These are phyloP conservation scores for Crocidura indochinensis DNA, from an alignment of 2,797 vertebrate species.

Conservation along the genomic window DNA sequence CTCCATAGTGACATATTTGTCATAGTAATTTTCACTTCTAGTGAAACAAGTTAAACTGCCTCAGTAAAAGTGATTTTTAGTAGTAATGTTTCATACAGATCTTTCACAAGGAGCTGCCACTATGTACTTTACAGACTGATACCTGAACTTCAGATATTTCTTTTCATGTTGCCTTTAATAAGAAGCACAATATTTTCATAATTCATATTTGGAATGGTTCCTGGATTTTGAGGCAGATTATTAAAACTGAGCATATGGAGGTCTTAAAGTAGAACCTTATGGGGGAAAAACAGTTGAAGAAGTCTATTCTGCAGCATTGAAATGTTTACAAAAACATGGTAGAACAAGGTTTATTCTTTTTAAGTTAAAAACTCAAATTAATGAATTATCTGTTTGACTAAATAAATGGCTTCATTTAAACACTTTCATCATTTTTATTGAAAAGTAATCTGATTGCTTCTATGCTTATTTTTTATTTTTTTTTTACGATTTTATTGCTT, in stretches of 20 bases:
- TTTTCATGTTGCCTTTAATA: slow-evolving; percentile 86
- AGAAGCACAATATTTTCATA: slow-evolving; percentile 89
- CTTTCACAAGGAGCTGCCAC: slow-evolving; percentile 74
- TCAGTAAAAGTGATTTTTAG: slow-evolving; percentile 82
- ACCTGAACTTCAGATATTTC: slow-evolving; percentile 86
- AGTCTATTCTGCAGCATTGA: slow-evolving; percentile 85
- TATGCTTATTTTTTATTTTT: slow-evolving; percentile 46
- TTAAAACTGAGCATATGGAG: slow-evolving; percentile 91
- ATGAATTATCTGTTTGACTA: slow-evolving; percentile 54
- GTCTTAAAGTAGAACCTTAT: slow-evolving; percentile 91
- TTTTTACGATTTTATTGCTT: slow-evolving; percentile 47
- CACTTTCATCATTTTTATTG: slow-evolving; percentile 45
- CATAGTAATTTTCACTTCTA: slow-evolving; percentile 84
- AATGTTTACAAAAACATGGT: slow-evolving; percentile 81
- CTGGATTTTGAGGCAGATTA: slow-evolving; percentile 90
- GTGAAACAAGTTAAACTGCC: slow-evolving; percentile 79
- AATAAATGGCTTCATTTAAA: slow-evolving; percentile 54
- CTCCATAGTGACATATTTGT: slow-evolving; percentile 82
- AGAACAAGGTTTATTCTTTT: slow-evolving; percentile 73
- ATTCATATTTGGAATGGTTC: slow-evolving; percentile 89
- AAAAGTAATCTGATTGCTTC: slow-evolving; percentile 58
- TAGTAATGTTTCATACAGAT: slow-evolving; percentile 76
- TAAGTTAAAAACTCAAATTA: slow-evolving; percentile 70
- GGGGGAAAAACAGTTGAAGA: slow-evolving; percentile 85
- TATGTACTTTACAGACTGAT: slow-evolving; percentile 81